A percentile compares a stretch with the other conserved stretches of the same genome.
Conservation (phyloP, 2,113 vertebrate species). For the Laterallus jamaicensis region DNA sequence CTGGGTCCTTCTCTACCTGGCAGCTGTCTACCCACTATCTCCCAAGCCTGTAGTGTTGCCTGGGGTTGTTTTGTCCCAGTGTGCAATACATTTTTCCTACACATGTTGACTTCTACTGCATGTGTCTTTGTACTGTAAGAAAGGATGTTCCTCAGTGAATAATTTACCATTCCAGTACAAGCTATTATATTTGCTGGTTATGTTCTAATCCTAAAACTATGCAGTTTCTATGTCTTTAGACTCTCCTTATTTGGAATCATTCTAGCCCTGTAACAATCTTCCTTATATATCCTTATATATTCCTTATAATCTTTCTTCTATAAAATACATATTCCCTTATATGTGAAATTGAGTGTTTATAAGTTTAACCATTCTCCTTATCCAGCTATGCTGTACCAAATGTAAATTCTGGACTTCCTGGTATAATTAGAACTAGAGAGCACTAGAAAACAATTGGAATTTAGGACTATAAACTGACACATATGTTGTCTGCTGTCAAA, state of each 20-base stretch:
- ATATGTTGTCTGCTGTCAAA: neutral
- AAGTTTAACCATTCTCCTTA: neutral
- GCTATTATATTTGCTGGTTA: neutral
- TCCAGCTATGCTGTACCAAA: neutral
- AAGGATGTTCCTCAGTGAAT: neutral
- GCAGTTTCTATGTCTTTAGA: neutral
- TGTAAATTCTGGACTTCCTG: neutral
- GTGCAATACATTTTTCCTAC: neutral
- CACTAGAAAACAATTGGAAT: neutral
- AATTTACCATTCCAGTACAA: neutral
- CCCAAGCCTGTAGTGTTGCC: too few species aligned
- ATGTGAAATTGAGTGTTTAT: neutral
- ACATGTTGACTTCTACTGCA: neutral
- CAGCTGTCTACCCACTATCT: too few species aligned
- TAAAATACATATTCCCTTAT: neutral
- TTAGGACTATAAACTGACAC: neutral
- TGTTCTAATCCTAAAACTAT: neutral
- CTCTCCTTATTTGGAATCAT: neutral
- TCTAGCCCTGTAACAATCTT: neutral
- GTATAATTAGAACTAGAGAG: neutral
- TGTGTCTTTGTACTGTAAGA: neutral
- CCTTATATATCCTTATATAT: too few species aligned
- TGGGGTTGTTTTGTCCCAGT: too few species aligned
- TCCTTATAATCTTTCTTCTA: neutral
- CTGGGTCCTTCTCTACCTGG: too few species aligned